Percentiles rank a stretch among this genome's conserved stretches.
Conservation (phyloP, 2,888 invertebrate genomes). For the Papilio protenor region DNA sequence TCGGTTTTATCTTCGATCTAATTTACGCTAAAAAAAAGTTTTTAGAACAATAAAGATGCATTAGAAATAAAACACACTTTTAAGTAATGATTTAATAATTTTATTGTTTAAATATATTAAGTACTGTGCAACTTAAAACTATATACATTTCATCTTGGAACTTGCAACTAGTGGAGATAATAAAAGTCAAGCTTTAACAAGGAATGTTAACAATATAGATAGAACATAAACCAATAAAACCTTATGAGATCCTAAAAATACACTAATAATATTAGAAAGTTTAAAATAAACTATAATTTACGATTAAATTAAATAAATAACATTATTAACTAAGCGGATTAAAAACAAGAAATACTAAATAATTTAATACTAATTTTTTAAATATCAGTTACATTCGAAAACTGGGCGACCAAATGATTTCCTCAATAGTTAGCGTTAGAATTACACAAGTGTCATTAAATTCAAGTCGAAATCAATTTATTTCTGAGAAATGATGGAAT, state of each 20-base stretch:
- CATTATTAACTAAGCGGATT: too few relatives aligned
- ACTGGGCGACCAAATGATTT: too few relatives aligned
- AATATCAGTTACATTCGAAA: too few relatives aligned
- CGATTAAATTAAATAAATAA: neutral
- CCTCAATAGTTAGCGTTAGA: too few relatives aligned
- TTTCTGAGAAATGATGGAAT: too few relatives aligned
- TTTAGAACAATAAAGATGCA: neutral
- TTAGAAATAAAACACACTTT: neutral
- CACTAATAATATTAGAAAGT: neutral
- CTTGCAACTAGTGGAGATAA: neutral
- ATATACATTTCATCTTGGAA: too few relatives aligned
- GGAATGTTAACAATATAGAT: neutral
- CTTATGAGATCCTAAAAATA: neutral
- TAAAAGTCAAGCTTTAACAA: neutral
- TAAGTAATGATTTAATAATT: neutral
- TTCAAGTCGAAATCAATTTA: too few relatives aligned
- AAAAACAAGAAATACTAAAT: too few relatives aligned
- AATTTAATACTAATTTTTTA: too few relatives aligned
- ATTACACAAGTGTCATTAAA: too few relatives aligned
- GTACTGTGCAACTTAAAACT: constrained; percentile 24
- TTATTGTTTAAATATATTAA: constrained; percentile 33
- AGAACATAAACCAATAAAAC: neutral
- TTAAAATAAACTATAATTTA: neutral
- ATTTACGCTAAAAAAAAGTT: too few relatives aligned
- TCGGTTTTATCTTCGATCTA: neutral